Percentiles rank a stretch among this genome's conserved stretches.
These are phyloP conservation scores for Trichopria drosophilae DNA, from an alignment of 2,888 invertebrate species.

Conservation along the genomic window DNA sequence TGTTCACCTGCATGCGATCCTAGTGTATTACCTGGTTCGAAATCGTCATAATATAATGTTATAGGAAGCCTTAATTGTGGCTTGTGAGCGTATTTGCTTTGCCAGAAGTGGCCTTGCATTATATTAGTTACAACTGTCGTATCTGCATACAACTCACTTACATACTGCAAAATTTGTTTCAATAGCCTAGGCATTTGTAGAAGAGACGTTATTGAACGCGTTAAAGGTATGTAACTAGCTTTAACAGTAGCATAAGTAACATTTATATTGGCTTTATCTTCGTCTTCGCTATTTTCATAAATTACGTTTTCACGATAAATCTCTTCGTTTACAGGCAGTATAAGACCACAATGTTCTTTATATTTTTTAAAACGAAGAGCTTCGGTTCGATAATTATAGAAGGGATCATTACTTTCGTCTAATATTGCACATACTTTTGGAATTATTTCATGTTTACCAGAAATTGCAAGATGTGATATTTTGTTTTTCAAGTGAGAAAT, in stretches of 20 bases:
- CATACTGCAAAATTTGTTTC: conserved; percentile 18
- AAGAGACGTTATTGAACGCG: conserved; percentile 17
- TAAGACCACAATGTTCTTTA: conserved; percentile 10
- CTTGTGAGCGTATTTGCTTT: conserved; percentile 5
- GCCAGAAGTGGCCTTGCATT: conserved; percentile 29
- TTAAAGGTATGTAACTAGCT: conserved; percentile 12
- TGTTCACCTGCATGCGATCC: conserved; percentile 19
- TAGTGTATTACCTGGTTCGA: conserved; percentile 21
- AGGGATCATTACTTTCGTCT: conserved; percentile 10
- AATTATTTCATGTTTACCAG: no score
- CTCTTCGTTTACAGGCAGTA: conserved; percentile 7
- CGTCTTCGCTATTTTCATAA: not conserved
- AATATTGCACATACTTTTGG: no score
- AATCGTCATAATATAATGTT: conserved; percentile 14
- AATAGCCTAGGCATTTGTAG: conserved; percentile 22
- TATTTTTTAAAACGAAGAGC: conserved; percentile 9
- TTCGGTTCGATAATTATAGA: conserved; percentile 16
- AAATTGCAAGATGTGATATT: no score
- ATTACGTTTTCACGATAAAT: not conserved
- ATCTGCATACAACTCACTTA: conserved; percentile 14
- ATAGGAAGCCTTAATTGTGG: conserved; percentile 12
- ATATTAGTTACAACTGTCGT: conserved; percentile 20
- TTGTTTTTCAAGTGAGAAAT: no score
- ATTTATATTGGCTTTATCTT: no score
- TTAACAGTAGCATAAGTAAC: no score